phyloP scores from a whole-genome alignment of 2,113 vertebrate species.

The Grammomys surdaster region DNA sequence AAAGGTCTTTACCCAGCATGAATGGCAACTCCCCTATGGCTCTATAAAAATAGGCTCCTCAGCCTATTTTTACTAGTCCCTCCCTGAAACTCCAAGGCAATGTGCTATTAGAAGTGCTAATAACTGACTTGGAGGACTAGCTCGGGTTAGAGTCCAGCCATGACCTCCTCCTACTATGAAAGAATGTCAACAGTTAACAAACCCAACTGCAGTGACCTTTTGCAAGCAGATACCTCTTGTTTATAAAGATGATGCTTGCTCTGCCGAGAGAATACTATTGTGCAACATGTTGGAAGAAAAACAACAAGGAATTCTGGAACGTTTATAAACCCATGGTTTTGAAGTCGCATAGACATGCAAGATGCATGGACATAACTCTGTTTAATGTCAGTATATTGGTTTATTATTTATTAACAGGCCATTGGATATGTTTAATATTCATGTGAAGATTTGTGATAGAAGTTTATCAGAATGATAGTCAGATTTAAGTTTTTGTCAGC shows the following conservation, averaged over 20 bases:
- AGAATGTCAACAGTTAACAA: background rate
- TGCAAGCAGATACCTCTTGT: background rate
- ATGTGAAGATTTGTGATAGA: conserved; percentile 76
- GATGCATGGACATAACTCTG: conserved; percentile 77
- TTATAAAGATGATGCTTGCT: background rate
- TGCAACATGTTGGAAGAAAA: background rate
- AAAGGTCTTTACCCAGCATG: background rate
- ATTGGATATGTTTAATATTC: conserved; percentile 81
- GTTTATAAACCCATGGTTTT: background rate
- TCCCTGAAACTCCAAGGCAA: background rate
- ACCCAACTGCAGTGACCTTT: background rate
- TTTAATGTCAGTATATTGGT: conserved; percentile 85
- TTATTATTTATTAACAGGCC: conserved; percentile 82
- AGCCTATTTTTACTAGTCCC: background rate
- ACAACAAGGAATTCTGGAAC: conserved; percentile 1
- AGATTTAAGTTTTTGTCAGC: conserved; percentile 77
- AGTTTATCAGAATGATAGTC: conserved; percentile 80
- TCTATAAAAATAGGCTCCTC: no score
- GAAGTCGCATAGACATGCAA: conserved; percentile 23
- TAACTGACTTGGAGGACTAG: no score
- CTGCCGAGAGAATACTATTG: background rate
- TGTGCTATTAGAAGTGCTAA: background rate
- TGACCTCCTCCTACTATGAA: no score
- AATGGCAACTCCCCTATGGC: background rate
- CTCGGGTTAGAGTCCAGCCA: background rate